These are phyloP conservation scores for Volucella zonaria DNA, from an alignment of 2,888 invertebrate species.

Conservation along the genomic window DNA sequence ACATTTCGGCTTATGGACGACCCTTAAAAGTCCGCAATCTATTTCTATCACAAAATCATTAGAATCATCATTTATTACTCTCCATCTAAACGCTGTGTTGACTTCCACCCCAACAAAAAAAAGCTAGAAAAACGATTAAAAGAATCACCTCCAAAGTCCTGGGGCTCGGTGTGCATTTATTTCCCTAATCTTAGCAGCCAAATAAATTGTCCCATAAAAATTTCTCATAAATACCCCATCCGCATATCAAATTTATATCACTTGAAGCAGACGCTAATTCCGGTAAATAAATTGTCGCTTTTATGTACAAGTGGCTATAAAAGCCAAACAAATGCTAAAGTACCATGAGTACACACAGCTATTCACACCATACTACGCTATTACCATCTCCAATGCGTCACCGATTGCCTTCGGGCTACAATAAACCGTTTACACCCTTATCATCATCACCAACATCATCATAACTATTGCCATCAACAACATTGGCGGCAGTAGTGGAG, in stretches of 20 bases:
- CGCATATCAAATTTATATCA: constrained; percentile 54
- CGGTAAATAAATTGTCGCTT: constrained; percentile 68
- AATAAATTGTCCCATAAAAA: constrained; percentile 42
- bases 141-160: neutral
- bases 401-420: constrained; percentile 9
- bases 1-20: too few relatives aligned
- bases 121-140: too few relatives aligned
- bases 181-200: constrained; percentile 4
- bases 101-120: too few relatives aligned
- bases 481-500: neutral
- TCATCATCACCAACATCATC: constrained; percentile 15
- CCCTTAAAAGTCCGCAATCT: too few relatives aligned
- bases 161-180: neutral
- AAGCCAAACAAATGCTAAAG: constrained; percentile 56
- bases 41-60: too few relatives aligned
- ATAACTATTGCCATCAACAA: constrained; percentile 12
- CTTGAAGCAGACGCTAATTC: constrained; percentile 57
- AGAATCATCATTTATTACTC: too few relatives aligned
- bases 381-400: constrained; percentile 12
- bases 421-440: constrained; percentile 41
- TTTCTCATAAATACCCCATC: constrained; percentile 46
- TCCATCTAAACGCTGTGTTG: too few relatives aligned
- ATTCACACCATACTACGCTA: constrained; percentile 10
- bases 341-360: constrained; percentile 7
- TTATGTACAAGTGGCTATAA: constrained; percentile 65